Evolutionary conservation across 2,797 vertebrate genomes (phyloP), one percentile per base, ranked within the genome.

Genomic region (Monodelphis domestica): DNA sequence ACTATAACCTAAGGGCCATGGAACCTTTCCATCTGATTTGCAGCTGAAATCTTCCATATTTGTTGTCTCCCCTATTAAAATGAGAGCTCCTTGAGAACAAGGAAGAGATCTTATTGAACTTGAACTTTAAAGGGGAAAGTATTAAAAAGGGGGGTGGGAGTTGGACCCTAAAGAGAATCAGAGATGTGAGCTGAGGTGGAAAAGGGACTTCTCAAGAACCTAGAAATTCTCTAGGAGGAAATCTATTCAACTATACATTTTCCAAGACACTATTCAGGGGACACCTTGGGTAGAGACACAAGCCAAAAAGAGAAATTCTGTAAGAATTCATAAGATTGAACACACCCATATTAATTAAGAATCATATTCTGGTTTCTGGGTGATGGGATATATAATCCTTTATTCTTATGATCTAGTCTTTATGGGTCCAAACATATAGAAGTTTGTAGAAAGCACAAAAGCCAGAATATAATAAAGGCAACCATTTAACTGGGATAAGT

Each of bases 81-180:
- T 78, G 70, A 78, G 38, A 38, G 38, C 70, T 78, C 70, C 38
- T 78, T 45, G 21, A 45, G 6, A 78, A 38, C 7, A 78, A 78
- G 21, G n/a, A 21, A n/a, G n/a, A n/a, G 78, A 7, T 70, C 15
- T 78, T 78, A 24, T 59, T 59, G 57, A 59, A 59, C 57, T 59
- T 59, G 30, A 55, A 55, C 24, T 55, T 55, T 55, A 29, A 30
- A 30, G n/a, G 15, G 14, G 15, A 38, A 38, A 5, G 17, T 14
- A 38, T 2, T 1, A 4, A 26, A 50, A 84, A 28, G 26, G 3
- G 9, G 10, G 3, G 45, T n/a, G n/a, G 28, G 0, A 3, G 24
- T 26, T n/a, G n/a, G n/a, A n/a, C n/a, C n/a, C 6, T 3, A 50
- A 21, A 70, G 59, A 15, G 15, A 84, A 24, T 38, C 9, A 84